Conservation (phyloP, 1,140 invertebrate genomes). For the Chlorops oryzae region DNA sequence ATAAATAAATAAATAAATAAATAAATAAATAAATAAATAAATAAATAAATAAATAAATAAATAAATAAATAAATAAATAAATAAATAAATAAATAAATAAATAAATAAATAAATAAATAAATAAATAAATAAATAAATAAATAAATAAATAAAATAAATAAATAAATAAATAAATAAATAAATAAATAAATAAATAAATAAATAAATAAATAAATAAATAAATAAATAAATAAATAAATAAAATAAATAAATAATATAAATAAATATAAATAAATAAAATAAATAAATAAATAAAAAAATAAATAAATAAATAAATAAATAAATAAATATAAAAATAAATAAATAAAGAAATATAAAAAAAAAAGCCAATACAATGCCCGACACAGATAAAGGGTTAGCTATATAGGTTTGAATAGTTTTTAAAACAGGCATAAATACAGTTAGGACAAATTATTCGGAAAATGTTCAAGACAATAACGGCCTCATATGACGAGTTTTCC, state of each 20-base stretch:
- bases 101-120: neutral
- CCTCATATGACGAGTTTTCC: too few species aligned
- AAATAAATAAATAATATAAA: neutral
- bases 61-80: neutral
- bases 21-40: neutral
- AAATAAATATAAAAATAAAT: neutral
- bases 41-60: neutral
- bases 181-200: too few species aligned
- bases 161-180: too few species aligned
- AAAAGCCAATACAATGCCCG: too few species aligned
- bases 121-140: neutral
- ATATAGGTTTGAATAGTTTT: neutral
- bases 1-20: neutral
- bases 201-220: too few species aligned
- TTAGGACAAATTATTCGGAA: too few species aligned
- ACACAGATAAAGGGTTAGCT: too few species aligned
- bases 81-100: neutral
- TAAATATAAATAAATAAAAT: neutral
- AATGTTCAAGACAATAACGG: too few species aligned
- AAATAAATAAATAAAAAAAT: neutral
- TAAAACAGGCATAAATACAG: neutral
- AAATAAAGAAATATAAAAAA: too few species aligned
- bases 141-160: too few species aligned
- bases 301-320: neutral
- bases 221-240: too few species aligned